Conservation (phyloP, 2,888 invertebrate genomes). For the Macrosiphum euphorbiae region DNA sequence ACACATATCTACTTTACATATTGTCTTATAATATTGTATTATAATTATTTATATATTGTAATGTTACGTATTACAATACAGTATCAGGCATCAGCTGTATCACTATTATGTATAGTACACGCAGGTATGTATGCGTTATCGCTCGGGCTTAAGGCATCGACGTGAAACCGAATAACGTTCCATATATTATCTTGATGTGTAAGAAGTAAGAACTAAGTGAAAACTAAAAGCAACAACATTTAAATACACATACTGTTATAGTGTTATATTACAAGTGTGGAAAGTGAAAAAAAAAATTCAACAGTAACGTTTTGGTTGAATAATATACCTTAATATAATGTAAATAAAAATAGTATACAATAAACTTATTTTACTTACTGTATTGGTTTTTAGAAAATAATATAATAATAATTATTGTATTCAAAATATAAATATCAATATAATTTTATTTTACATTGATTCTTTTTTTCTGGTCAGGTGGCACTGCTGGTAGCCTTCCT, state of each 20-base stretch:
- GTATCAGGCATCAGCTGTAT: background rate
- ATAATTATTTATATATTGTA: background rate
- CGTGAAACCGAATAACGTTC: slow-evolving; percentile 5
- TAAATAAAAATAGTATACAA: background rate
- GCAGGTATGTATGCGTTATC: background rate
- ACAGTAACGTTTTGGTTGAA: background rate
- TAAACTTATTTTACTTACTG: background rate
- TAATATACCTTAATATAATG: too few species aligned
- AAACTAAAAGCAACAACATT: background rate
- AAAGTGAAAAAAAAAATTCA: background rate
- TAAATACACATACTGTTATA: background rate
- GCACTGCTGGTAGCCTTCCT: too few species aligned
- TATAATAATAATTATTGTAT: background rate
- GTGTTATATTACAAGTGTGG: background rate
- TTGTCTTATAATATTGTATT: background rate
- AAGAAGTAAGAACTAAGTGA: background rate
- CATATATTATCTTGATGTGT: background rate
- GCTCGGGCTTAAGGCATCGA: background rate
- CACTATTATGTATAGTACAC: background rate
- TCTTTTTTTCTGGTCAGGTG: too few species aligned
- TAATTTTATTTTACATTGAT: too few species aligned
- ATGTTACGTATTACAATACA: background rate
- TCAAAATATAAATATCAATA: background rate
- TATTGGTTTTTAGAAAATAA: background rate
- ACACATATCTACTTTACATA: background rate